phyloP scores from a whole-genome alignment of 1,140 invertebrate species.

The Agraylea sexmaculata region DNA sequence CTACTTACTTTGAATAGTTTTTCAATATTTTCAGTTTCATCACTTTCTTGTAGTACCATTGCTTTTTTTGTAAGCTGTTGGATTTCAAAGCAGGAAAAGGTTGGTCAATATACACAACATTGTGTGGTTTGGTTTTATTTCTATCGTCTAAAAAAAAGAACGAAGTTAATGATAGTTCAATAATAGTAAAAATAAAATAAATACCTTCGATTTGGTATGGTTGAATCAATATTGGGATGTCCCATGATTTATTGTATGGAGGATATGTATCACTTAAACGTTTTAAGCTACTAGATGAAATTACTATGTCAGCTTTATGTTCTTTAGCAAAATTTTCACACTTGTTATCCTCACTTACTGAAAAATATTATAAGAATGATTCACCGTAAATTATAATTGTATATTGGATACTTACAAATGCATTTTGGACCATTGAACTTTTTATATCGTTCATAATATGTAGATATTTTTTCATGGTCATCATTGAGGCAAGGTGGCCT shows the following conservation, averaged over 20 bases:
- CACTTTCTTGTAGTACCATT: constrained; percentile 29
- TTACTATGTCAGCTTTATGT: constrained; percentile 32
- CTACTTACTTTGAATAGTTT: neutral
- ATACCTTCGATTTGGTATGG: constrained; percentile 20
- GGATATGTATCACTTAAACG: constrained; percentile 29
- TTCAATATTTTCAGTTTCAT: constrained; percentile 22
- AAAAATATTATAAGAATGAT: no score
- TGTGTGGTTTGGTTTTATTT: constrained; percentile 23
- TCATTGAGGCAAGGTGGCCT: no score
- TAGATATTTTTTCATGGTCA: no score
- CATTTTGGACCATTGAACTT: no score
- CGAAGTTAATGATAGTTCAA: neutral
- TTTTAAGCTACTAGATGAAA: constrained; percentile 36
- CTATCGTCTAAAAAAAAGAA: constrained; percentile 18
- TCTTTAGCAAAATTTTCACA: constrained; percentile 27
- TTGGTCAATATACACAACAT: constrained; percentile 36
- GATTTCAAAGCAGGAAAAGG: constrained; percentile 26
- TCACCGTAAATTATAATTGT: no score
- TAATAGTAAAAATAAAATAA: constrained; percentile 1
- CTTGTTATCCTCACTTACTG: constrained; percentile 32
- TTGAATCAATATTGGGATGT: constrained; percentile 33
- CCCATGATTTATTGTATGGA: constrained; percentile 28
- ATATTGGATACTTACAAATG: no score
- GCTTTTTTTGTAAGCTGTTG: constrained; percentile 28
- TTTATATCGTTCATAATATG: no score